phyloP scores from a whole-genome alignment of 2,888 invertebrate genomes.

The Metacarcinus magister region DNA sequence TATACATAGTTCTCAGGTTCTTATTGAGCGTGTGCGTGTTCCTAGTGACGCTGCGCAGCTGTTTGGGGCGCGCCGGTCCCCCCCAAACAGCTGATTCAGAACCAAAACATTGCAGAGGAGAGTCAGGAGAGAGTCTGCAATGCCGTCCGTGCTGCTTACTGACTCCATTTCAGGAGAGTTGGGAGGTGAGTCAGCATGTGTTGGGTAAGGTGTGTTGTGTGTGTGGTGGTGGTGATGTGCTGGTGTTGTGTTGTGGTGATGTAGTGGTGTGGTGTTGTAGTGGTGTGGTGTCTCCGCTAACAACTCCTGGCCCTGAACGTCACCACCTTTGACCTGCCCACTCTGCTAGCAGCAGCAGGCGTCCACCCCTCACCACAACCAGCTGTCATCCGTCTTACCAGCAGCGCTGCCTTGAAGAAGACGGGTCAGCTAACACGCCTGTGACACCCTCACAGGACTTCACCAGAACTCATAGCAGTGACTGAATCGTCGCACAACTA shows the following conservation, averaged over 20 bases:
- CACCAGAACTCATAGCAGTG: too few relatives aligned
- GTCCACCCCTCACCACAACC: not conserved
- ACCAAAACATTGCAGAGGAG: slow-evolving; percentile 58
- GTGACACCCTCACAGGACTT: too few relatives aligned
- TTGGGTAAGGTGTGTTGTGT: not conserved
- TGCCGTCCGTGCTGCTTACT: slow-evolving; percentile 81
- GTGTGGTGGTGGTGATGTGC: not conserved
- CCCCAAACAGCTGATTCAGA: slow-evolving; percentile 58
- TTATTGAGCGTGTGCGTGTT: slow-evolving; percentile 67
- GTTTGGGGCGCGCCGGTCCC: not conserved
- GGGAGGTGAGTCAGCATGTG: slow-evolving; percentile 73
- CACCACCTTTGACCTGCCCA: too few relatives aligned
- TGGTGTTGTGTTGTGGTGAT: not conserved
- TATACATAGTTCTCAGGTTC: slow-evolving; percentile 10
- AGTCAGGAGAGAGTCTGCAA: not conserved
- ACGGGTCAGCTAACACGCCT: too few relatives aligned
- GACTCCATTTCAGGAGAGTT: slow-evolving; percentile 81
- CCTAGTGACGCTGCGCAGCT: slow-evolving; percentile 71
- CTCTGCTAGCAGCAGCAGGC: not conserved
- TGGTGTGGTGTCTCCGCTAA: not conserved
- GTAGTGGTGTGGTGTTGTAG: not conserved
- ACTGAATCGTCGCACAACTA: too few relatives aligned
- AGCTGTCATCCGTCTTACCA: too few relatives aligned
- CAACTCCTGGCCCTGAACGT: too few relatives aligned
- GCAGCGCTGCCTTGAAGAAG: too few relatives aligned